These are phyloP conservation scores for Nineta flava DNA, from an alignment of 2,888 invertebrate genomes.

Conservation along the genomic window DNA sequence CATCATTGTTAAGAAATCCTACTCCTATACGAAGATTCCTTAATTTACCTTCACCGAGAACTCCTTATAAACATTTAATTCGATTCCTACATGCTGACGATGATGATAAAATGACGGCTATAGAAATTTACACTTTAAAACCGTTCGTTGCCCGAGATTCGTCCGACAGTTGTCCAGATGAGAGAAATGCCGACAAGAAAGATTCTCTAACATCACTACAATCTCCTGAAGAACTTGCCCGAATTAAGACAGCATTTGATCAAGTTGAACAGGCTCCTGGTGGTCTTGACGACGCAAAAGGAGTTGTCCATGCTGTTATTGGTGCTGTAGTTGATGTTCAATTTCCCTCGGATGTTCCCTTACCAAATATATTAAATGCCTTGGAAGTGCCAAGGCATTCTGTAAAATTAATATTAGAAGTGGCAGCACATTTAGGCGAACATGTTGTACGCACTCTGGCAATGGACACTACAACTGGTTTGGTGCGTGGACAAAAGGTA, in stretches of 20 bases:
- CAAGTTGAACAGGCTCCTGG: neutral
- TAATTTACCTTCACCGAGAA: too few species aligned
- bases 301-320: conserved; percentile 81
- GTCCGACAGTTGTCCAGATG: too few species aligned
- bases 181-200: too few species aligned
- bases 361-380: conserved; percentile 89
- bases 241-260: neutral
- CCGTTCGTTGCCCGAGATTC: too few species aligned
- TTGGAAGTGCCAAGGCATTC: conserved; percentile 75
- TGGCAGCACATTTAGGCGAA: conserved; percentile 40
- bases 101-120: too few species aligned
- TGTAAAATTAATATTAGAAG: conserved; percentile 68
- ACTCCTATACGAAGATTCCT: too few species aligned
- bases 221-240: neutral
- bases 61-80: too few species aligned
- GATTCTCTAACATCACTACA: neutral
- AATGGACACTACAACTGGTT: conserved; percentile 87
- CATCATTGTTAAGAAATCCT: too few species aligned
- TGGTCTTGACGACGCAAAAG: conserved; percentile 18
- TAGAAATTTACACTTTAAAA: too few species aligned
- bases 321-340: conserved; percentile 96
- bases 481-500: conserved; percentile 70
- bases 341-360: conserved; percentile 52
- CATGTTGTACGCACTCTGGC: conserved; percentile 82
- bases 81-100: too few species aligned